These are phyloP conservation scores for Carabus problematicus DNA, from an alignment of 2,888 invertebrate genomes.

Conservation along the genomic window DNA sequence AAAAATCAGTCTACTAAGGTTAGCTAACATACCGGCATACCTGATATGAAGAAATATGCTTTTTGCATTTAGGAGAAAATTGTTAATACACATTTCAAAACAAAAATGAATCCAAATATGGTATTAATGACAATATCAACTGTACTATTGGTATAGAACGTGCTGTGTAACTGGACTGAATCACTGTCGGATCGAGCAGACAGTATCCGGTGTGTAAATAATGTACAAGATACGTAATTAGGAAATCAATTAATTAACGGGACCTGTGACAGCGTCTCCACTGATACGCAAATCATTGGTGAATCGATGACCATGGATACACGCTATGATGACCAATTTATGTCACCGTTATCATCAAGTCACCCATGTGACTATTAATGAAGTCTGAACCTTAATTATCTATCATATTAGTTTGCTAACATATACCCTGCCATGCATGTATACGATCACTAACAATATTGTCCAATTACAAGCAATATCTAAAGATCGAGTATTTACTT, in stretches of 20 bases:
- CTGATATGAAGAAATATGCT: too few species aligned
- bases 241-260: constrained; percentile 21
- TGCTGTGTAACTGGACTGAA: background rate
- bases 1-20: too few species aligned
- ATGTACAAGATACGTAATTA: constrained; percentile 20
- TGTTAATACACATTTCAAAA: too few species aligned
- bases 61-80: too few species aligned
- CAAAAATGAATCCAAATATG: too few species aligned
- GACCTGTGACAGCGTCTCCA: constrained; percentile 1
- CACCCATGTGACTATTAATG: background rate
- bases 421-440: background rate
- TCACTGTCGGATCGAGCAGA: background rate
- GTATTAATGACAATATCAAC: too few species aligned
- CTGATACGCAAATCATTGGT: constrained; percentile 17
- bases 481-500: too few species aligned
- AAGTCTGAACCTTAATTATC: too few species aligned
- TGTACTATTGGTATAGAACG: too few species aligned
- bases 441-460: background rate
- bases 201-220: constrained; percentile 3
- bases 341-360: background rate
- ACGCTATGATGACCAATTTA: constrained; percentile 4
- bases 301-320: constrained; percentile 11
- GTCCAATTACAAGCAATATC: too few species aligned
- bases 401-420: too few species aligned
- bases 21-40: too few species aligned